Percentiles rank a stretch among this genome's conserved stretches.
Evolutionary conservation across 2,888 invertebrate species (phyloP).

Genomic region (Lysandra bellargus): DNA sequence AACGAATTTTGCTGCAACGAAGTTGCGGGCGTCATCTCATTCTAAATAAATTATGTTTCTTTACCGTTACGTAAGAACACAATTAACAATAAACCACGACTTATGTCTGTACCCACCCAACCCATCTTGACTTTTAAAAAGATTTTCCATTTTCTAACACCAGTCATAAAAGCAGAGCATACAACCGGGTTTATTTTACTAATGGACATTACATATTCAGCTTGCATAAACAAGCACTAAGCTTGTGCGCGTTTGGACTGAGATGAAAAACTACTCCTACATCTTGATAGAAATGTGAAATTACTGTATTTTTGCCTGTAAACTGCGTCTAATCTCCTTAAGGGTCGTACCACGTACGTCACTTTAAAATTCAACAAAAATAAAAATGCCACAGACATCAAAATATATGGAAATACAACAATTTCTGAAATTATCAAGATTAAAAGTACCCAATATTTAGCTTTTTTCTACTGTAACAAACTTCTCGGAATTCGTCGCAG

Average conservation of each 20-base stretch:
- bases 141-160: slow-evolving; percentile 15
- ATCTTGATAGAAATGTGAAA: neutral
- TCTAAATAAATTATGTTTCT: too few relatives aligned
- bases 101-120: too few relatives aligned
- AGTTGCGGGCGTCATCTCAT: too few relatives aligned
- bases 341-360: too few relatives aligned
- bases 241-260: neutral
- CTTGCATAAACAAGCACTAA: slow-evolving; percentile 19
- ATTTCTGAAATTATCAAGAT: too few relatives aligned
- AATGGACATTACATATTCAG: slow-evolving; percentile 24
- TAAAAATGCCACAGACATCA: too few relatives aligned
- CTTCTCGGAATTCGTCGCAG: neutral
- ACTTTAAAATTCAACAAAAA: too few relatives aligned
- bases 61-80: neutral
- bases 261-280: neutral
- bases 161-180: slow-evolving; percentile 17
- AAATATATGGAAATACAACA: too few relatives aligned
- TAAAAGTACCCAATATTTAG: too few relatives aligned
- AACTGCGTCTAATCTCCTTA: too few relatives aligned
- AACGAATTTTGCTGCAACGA: too few relatives aligned
- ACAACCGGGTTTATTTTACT: slow-evolving; percentile 17
- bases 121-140: neutral
- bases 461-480: neutral
- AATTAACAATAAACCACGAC: neutral
- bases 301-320: neutral